phyloP scores from a whole-genome alignment of 2,888 invertebrate species.

The Abrostola tripartita region DNA sequence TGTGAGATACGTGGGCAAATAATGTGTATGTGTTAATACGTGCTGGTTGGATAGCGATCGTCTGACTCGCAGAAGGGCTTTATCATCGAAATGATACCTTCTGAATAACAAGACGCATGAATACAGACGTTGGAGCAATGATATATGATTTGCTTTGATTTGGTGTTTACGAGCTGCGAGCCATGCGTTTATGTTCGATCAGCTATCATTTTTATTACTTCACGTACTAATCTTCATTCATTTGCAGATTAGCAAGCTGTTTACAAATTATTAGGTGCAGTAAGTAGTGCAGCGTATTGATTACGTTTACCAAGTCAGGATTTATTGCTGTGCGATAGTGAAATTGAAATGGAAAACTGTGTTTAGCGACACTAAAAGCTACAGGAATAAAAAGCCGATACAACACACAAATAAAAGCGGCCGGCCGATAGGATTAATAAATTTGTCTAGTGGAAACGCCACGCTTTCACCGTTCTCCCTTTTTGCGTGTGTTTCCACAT shows the following conservation, averaged over 20 bases:
- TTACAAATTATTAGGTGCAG: not conserved
- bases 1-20: slow-evolving; percentile 72
- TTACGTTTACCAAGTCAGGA: not conserved
- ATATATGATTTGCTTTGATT: slow-evolving; percentile 47
- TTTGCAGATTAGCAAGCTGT: slow-evolving; percentile 4
- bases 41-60: slow-evolving; percentile 54
- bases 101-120: slow-evolving; percentile 51
- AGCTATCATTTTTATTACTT: slow-evolving; percentile 22
- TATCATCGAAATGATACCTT: slow-evolving; percentile 58
- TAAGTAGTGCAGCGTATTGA: slow-evolving; percentile 1
- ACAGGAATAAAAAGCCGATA: slow-evolving; percentile 61
- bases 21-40: slow-evolving; percentile 67
- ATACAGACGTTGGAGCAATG: slow-evolving; percentile 43
- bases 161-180: slow-evolving; percentile 26
- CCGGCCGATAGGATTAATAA: slow-evolving; percentile 84
- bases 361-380: slow-evolving; percentile 39
- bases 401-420: slow-evolving; percentile 71
- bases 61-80: slow-evolving; percentile 43
- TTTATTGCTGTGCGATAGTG: slow-evolving; percentile 8
- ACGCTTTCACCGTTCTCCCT: slow-evolving; percentile 84
- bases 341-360: slow-evolving; percentile 39
- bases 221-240: slow-evolving; percentile 5
- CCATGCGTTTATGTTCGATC: slow-evolving; percentile 28
- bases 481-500: slow-evolving; percentile 88
- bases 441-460: slow-evolving; percentile 85